Conservation (phyloP, 2,888 invertebrate species). For the Cephus pulcher region DNA sequence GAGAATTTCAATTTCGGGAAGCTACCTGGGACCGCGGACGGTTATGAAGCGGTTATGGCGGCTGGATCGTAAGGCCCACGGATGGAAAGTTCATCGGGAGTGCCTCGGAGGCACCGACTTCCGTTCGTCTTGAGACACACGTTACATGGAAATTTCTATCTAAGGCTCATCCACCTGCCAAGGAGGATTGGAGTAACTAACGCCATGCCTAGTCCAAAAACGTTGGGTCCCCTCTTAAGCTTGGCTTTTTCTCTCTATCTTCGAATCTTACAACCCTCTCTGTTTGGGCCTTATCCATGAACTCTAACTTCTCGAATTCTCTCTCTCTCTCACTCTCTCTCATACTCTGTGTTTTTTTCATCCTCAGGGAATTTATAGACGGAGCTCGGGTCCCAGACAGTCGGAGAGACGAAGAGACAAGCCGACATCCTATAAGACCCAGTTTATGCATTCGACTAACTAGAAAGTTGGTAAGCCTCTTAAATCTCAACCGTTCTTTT, state of each 20-base stretch:
- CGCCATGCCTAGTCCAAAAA: conserved; percentile 41
- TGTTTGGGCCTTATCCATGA: neutral
- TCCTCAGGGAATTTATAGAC: neutral
- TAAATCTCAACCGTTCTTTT: conserved; percentile 35
- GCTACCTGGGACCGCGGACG: neutral
- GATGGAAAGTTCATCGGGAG: neutral
- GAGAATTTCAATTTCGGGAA: neutral
- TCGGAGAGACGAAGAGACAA: neutral
- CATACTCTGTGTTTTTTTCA: neutral
- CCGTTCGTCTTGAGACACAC: neutral
- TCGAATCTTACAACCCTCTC: neutral
- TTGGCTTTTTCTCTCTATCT: neutral
- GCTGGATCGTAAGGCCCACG: neutral
- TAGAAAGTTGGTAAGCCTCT: conserved; percentile 38
- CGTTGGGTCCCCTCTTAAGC: neutral
- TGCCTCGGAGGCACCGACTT: neutral
- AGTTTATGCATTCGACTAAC: conserved; percentile 33
- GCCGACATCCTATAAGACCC: conserved; percentile 38
- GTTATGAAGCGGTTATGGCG: neutral
- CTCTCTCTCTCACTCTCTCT: conserved; percentile 23
- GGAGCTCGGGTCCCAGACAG: neutral
- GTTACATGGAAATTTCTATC: neutral
- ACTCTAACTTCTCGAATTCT: conserved; percentile 51
- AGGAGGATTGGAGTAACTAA: conserved; percentile 39
- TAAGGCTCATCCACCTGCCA: conserved; percentile 48